Base-by-base conservation (phyloP, 1,140 invertebrate genomes). In the Drosophila sulfurigaster region DNA sequence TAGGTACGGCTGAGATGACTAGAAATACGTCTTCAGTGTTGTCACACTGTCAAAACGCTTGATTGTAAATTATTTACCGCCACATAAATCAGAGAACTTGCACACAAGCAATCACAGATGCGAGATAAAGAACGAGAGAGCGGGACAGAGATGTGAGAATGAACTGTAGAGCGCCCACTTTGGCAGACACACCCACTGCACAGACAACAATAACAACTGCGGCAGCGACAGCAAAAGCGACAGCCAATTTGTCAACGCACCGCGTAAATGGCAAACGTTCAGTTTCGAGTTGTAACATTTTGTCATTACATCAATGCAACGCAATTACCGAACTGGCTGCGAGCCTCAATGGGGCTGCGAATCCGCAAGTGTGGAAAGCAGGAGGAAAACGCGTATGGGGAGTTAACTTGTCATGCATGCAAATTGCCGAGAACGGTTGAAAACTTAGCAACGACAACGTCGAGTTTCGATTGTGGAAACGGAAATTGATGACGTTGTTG, bases 81-180 rank as follows among this genome's bases (percentile, higher is more conserved):
- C 75, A 85, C 85, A 88, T 88, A 88, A 88, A 88, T 88, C 85
- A 88, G 83, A 85, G 57, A 30, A 30, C n/a, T 35, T 59, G 6
- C 56, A 54, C 81, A 78, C 57, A 78, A 52, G 51, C 65, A 66
- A 62, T 64, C 69, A 13, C n/a, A 16, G 16, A 20, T 48, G 10
- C 5, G 13, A 8, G 54, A 74, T 70, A 62, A 38, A 48, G 16
- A 7, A 48, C 2, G 46, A 16, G 7, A 30, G 20, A n/a, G 35
- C 10, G 28, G 8, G 13, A 11, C 35, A 15, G 30, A 35, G 49
- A 20, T 30, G 15, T 1, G 3, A 41, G 35, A 57, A 71, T 71
- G 11, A 75, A 41, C 30, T 58, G 11, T 7, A 16, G n/a, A 58
- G 43, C 73, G 59, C 51, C 72, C 67, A 70, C 41, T 49, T 57